phyloP scores from a whole-genome alignment of 35 echinoderm and acorn worm species.

The Heliocidaris tuberculata region DNA sequence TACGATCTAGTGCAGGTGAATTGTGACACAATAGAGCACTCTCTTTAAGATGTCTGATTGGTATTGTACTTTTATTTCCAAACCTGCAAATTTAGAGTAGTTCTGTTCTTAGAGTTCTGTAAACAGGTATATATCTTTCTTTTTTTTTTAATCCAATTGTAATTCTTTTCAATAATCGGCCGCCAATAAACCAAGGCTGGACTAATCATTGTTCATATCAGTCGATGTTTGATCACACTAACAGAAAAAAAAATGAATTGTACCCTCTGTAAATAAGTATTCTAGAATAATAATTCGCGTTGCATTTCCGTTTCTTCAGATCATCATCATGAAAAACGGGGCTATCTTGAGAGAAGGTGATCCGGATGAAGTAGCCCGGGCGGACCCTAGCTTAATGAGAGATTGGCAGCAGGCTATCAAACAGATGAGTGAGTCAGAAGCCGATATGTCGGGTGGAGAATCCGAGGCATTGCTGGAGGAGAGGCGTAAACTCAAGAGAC shows the following conservation, averaged over 20 bases:
- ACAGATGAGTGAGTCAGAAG: conserved; percentile 68
- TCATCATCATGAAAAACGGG: conserved; percentile 79
- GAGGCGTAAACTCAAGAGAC: conserved; percentile 42
- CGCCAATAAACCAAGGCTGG: no score
- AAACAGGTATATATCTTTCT: no score
- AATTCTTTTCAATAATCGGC: no score
- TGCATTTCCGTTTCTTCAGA: conserved; percentile 38
- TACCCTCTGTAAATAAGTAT: background rate
- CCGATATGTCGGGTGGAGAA: conserved; percentile 60
- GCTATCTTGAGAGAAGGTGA: conserved; percentile 61
- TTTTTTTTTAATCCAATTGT: no score
- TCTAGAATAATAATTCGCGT: background rate
- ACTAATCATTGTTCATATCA: no score
- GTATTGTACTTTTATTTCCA: no score
- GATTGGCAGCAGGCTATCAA: conserved; percentile 58
- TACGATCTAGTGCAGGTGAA: no score
- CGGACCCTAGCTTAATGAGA: conserved; percentile 57
- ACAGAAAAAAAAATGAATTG: background rate
- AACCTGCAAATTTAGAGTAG: no score
- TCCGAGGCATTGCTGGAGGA: conserved; percentile 53
- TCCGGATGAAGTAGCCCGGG: conserved; percentile 57
- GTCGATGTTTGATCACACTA: background rate
- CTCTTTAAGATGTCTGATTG: no score
- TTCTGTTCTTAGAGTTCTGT: no score
- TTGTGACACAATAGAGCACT: no score